Percentiles rank a stretch among this genome's conserved stretches.
phyloP scores from a whole-genome alignment of 2,888 invertebrate species.

The Drosophila affinis region DNA sequence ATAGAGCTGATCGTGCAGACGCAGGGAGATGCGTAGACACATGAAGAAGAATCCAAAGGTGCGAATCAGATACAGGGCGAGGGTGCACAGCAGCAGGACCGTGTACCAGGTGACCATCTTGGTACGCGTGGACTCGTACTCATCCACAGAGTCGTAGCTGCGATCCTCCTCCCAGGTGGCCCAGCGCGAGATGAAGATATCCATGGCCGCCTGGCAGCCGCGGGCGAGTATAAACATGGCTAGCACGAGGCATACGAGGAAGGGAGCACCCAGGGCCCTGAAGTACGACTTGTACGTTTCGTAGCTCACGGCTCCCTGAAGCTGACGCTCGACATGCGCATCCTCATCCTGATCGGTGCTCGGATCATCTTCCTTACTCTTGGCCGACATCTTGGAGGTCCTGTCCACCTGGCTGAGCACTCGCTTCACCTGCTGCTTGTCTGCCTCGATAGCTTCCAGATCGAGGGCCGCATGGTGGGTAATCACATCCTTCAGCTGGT shows the following conservation, averaged over 20 bases:
- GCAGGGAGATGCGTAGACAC: conserved; percentile 90
- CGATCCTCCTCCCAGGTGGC: conserved; percentile 81
- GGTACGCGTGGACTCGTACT: conserved; percentile 56
- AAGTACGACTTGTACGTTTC: conserved; percentile 86
- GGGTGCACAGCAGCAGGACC: conserved; percentile 65
- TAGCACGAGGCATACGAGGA: conserved; percentile 72
- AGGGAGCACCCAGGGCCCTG: conserved; percentile 84
- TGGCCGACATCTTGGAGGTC: conserved; percentile 59
- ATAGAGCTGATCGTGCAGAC: conserved; percentile 91
- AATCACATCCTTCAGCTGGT: conserved; percentile 84
- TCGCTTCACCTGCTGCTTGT: conserved; percentile 67
- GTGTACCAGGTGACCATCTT: conserved; percentile 77
- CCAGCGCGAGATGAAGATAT: conserved; percentile 91
- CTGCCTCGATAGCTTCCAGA: conserved; percentile 68
- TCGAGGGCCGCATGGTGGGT: conserved; percentile 83
- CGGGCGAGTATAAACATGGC: conserved; percentile 86
- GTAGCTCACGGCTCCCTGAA: conserved; percentile 87
- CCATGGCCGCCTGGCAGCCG: conserved; percentile 87
- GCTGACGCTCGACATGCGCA: conserved; percentile 84
- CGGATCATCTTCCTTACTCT: conserved; percentile 12
- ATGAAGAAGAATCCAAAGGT: conserved; percentile 88
- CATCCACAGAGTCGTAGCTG: conserved; percentile 27
- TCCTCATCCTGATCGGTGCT: conserved; percentile 28
- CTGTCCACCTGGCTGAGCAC: conserved; percentile 75
- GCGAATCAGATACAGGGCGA: conserved; percentile 85